Percentiles rank a stretch among this genome's conserved stretches.
Evolutionary conservation across 1,140 invertebrate species (phyloP).

Genomic region (Daktulosphaira vitifoliae): DNA sequence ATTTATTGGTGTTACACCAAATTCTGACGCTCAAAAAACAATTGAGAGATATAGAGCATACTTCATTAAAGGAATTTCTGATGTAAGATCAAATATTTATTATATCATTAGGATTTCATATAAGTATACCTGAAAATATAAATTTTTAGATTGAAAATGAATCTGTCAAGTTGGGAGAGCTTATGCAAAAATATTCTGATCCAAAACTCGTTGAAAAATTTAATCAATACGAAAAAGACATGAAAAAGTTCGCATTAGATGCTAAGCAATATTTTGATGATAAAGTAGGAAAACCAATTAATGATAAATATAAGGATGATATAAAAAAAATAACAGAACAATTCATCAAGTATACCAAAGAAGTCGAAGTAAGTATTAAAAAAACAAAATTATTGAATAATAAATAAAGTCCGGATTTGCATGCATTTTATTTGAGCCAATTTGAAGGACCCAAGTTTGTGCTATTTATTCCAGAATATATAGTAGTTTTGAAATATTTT

Average conservation of each 20-base stretch:
- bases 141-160: not conserved
- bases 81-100: not conserved
- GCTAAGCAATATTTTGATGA: not conserved
- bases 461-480: too few relatives aligned
- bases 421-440: too few relatives aligned
- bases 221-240: conserved; percentile 10
- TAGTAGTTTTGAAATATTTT: too few relatives aligned
- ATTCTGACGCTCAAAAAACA: not conserved
- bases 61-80: not conserved
- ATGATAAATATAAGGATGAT: conserved; percentile 8
- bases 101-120: too few relatives aligned
- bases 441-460: too few relatives aligned
- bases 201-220: not conserved
- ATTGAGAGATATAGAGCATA: not conserved
- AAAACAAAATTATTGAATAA: too few relatives aligned
- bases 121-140: too few relatives aligned
- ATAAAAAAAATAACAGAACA: conserved; percentile 8
- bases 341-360: not conserved
- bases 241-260: not conserved
- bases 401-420: too few relatives aligned
- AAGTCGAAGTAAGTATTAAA: not conserved
- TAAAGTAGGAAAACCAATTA: conserved; percentile 2
- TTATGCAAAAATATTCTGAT: not conserved
- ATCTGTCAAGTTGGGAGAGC: not conserved
- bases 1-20: not conserved